phyloP scores from a whole-genome alignment of 1,140 invertebrate genomes.

The Hetaerina americana region DNA sequence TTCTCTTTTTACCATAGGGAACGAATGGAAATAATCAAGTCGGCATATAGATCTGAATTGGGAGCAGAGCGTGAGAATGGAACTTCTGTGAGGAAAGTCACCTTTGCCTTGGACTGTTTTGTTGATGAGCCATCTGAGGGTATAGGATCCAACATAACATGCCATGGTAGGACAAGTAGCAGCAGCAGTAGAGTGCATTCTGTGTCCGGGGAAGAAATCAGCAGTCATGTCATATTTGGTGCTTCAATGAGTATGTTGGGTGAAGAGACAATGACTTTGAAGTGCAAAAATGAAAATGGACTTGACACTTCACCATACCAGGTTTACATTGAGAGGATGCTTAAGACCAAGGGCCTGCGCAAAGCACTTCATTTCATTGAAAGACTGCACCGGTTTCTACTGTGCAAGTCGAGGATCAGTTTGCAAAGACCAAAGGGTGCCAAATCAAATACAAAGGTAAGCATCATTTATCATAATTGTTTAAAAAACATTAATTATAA shows the following conservation, averaged over 20 bases:
- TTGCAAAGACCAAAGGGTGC: conserved; percentile 39
- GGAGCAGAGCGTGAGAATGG: neutral
- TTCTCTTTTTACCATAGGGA: neutral
- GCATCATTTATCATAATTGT: too few relatives aligned
- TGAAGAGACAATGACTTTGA: neutral
- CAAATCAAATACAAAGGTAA: conserved; percentile 15
- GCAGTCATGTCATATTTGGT: neutral
- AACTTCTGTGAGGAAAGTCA: too few relatives aligned
- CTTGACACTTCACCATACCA: conserved; percentile 28
- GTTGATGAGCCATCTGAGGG: conserved; percentile 26
- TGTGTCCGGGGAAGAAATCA: neutral
- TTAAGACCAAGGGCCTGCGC: conserved; percentile 70
- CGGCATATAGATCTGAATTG: neutral
- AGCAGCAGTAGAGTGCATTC: conserved; percentile 17
- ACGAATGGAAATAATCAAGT: neutral
- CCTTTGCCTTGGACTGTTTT: conserved; percentile 8
- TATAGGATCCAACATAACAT: conserved; percentile 31
- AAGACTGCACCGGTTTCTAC: conserved; percentile 46
- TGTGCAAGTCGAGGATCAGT: conserved; percentile 53
- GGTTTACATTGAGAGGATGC: conserved; percentile 71
- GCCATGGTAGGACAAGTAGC: conserved; percentile 25
- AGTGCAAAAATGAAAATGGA: conserved; percentile 7
- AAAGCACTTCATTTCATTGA: conserved; percentile 64
- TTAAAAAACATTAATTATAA: too few relatives aligned
- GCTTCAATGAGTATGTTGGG: neutral